A percentile compares a stretch with the other conserved stretches of the same genome.
phyloP scores from a whole-genome alignment of 2,113 vertebrate species.

The Ivindomyrus marchei region DNA sequence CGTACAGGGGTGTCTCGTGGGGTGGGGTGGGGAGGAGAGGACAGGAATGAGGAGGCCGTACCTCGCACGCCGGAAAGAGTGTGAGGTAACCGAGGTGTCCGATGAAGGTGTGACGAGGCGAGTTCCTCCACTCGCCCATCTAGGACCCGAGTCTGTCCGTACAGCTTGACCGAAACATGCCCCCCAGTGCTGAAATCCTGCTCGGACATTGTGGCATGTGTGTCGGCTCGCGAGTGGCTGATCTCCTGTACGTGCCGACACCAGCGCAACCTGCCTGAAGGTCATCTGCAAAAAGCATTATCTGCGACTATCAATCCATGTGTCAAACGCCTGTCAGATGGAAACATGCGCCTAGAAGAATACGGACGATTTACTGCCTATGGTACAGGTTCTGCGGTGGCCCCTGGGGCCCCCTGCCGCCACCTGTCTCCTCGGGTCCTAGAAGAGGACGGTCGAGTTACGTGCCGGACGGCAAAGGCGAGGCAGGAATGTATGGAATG shows the following conservation, averaged over 20 bases:
- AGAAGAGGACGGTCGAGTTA: not conserved
- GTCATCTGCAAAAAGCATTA: slow-evolving; percentile 7
- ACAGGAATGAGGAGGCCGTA: not conserved
- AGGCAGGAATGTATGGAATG: not conserved
- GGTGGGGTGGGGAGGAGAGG: not conserved
- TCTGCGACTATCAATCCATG: not conserved
- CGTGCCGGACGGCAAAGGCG: not conserved
- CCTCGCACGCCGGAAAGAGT: not conserved
- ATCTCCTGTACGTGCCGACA: not conserved
- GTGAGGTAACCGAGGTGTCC: not conserved
- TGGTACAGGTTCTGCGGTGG: not conserved
- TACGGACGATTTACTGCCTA: not conserved
- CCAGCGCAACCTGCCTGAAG: not conserved
- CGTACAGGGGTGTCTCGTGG: not conserved
- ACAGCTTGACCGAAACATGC: not conserved
- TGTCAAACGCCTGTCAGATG: not conserved
- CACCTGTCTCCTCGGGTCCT: not conserved
- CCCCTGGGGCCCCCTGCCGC: not conserved
- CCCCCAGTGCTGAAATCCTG: not conserved
- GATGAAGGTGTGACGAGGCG: not conserved
- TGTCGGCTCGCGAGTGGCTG: not conserved
- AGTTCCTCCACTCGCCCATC: not conserved
- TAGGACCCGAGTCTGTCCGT: not conserved
- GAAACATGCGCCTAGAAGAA: not conserved
- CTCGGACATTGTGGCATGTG: not conserved